Evolutionary conservation across 2,797 vertebrate genomes (phyloP), one percentile per base, ranked within the genome.

Genomic region (Lophotriccus pileatus): DNA sequence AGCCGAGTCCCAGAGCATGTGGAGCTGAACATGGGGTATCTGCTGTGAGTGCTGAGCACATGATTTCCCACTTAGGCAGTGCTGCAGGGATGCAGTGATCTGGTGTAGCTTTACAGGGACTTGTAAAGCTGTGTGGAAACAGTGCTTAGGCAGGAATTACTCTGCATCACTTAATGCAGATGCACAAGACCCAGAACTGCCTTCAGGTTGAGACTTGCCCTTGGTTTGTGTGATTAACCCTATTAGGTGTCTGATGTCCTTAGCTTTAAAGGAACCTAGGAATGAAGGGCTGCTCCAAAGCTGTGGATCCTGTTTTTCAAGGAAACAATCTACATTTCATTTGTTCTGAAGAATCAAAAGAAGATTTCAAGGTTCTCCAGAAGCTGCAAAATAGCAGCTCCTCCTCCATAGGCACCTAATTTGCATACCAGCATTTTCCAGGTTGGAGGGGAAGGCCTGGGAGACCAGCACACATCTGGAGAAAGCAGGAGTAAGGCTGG

Each of bases 241-340:
- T 94, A 21, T 82, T 96, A 47, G 75, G 87, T 94, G 83, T 94
- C 89, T 96, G 95, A 95, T 91, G 93, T 95, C 86, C 91, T 95
- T 81, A 67, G 91, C 93, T 96, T 96, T 95, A 81, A 96, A 95
- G 88, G 78, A 95, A 60, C 84, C 39, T 67, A 84, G 83, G 94
- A 92, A 96, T 96, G 94, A 95, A 96, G 80, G 58, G 74, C 78
- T 95, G 91, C 56, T 93, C 72, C 92, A 85, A 95, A 95, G 95
- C 92, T 90, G 97, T 76, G 83, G 89, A 96, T 94, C 96, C 94
- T 95, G 97, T 97, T 97, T 93, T 80, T 96, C 96, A 95, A 96
- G 96, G 92, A 96, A 97, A 97, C 84, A 79, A 94, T 95, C 95
- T 96, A 89, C 87, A 66, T 89, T 96, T 96, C 63, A 85, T 95